These are phyloP conservation scores for Montipora foliosa DNA, from an alignment of 64 coral and sea anemone species.

Conservation along the genomic window DNA sequence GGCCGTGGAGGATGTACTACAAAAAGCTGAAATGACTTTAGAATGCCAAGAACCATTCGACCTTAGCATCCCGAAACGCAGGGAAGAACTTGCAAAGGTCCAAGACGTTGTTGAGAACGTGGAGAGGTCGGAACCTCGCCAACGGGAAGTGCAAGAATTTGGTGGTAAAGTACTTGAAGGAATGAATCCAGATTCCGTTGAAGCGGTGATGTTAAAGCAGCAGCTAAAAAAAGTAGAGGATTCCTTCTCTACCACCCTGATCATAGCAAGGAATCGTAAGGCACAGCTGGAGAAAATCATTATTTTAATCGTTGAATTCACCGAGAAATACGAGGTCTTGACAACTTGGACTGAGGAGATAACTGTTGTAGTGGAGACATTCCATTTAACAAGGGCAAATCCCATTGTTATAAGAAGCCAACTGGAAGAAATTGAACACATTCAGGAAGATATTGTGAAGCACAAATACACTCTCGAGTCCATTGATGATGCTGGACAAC, in stretches of 20 bases:
- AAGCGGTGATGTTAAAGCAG: slow-evolving; percentile 69
- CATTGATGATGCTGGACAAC: slow-evolving; percentile 78
- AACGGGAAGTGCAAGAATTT: slow-evolving; percentile 67
- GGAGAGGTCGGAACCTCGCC: slow-evolving; percentile 75
- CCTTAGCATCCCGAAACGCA: slow-evolving; percentile 60
- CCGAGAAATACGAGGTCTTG: slow-evolving; percentile 86
- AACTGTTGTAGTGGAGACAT: slow-evolving; percentile 71
- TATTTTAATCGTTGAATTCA: slow-evolving; percentile 82
- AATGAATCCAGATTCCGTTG: slow-evolving; percentile 73
- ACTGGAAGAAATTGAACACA: slow-evolving; percentile 81
- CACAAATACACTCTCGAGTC: slow-evolving; percentile 78
- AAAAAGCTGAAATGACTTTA: slow-evolving; percentile 70
- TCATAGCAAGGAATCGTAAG: slow-evolving; percentile 72
- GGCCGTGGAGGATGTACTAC: slow-evolving; percentile 70
- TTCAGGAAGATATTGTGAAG: slow-evolving; percentile 87
- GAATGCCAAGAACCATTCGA: slow-evolving; percentile 52
- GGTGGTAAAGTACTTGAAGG: slow-evolving; percentile 76
- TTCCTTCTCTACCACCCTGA: slow-evolving; percentile 35
- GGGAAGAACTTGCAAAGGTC: slow-evolving; percentile 73
- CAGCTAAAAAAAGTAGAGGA: slow-evolving; percentile 72
- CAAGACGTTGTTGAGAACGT: slow-evolving; percentile 64
- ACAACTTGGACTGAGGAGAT: slow-evolving; percentile 80
- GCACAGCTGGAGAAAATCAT: slow-evolving; percentile 68
- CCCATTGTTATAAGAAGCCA: slow-evolving; percentile 79
- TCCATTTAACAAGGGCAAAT: slow-evolving; percentile 62